These are phyloP conservation scores for Saccostrea echinata DNA, from an alignment of 1,140 invertebrate genomes.

Conservation along the genomic window DNA sequence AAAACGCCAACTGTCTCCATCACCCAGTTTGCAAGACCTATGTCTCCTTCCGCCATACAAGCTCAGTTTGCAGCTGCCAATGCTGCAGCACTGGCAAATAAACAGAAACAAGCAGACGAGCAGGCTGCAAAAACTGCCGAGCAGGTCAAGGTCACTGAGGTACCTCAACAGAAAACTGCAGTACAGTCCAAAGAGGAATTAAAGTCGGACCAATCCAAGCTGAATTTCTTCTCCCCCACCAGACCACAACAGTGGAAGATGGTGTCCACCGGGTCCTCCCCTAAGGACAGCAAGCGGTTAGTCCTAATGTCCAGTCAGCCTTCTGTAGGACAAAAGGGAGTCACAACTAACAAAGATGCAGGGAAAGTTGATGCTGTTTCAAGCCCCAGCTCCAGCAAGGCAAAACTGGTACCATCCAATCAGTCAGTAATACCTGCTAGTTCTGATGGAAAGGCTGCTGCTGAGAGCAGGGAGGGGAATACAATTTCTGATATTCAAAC, in stretches of 20 bases:
- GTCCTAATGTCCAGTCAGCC: constrained; percentile 34
- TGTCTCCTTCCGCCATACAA: constrained; percentile 64
- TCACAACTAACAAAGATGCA: not conserved
- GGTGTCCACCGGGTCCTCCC: not conserved
- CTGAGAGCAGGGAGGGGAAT: not conserved
- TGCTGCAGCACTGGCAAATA: constrained; percentile 48
- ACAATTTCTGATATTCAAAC: not conserved
- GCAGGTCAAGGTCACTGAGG: constrained; percentile 26
- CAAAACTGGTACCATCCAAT: not conserved
- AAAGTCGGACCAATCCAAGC: not conserved
- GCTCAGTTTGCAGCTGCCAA: constrained; percentile 58
- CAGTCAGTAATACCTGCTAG: not conserved
- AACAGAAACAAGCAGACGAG: constrained; percentile 40
- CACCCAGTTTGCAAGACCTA: constrained; percentile 64
- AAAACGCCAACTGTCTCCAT: constrained; percentile 61
- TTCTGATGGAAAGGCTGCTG: not conserved
- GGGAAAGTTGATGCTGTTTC: not conserved
- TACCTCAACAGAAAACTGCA: not conserved
- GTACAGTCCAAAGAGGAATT: not conserved
- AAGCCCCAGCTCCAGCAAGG: not conserved
- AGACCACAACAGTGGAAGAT: constrained; percentile 12
- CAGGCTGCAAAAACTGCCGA: constrained; percentile 39
- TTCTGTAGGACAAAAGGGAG: not conserved
- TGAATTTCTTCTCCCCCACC: not conserved
- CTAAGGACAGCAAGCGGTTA: not conserved